Conservation (phyloP, 2,113 vertebrate species). For the Ceratotherium simum region DNA sequence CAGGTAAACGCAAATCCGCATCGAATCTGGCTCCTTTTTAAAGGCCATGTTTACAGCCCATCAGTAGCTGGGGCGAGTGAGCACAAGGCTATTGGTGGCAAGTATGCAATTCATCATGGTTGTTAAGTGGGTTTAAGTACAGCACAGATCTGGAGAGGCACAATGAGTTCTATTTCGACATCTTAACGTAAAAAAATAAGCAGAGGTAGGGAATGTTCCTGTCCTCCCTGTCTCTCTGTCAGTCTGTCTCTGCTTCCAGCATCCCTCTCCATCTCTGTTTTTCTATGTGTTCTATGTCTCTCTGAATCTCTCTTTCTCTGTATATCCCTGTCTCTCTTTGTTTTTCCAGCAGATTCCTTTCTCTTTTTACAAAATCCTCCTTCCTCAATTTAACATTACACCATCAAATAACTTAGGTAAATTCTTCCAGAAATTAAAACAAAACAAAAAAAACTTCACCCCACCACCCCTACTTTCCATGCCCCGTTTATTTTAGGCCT, state of each 20-base stretch:
- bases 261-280: neutral
- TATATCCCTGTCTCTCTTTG: neutral
- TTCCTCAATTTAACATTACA: neutral
- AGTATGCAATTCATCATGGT: conserved; percentile 72
- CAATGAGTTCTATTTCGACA: conserved; percentile 60
- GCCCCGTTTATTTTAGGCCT: neutral
- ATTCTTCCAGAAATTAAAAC: conserved; percentile 47
- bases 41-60: conserved; percentile 77
- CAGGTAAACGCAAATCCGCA: conserved; percentile 77
- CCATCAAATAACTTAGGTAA: neutral
- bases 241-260: neutral
- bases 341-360: conserved; percentile 60
- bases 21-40: conserved; percentile 76
- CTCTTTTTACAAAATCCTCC: conserved; percentile 12
- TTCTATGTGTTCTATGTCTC: neutral
- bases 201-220: neutral
- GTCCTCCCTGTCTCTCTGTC: neutral
- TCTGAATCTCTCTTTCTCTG: neutral
- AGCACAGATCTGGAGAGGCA: conserved; percentile 61
- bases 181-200: neutral
- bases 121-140: conserved; percentile 81
- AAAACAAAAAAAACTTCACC: neutral
- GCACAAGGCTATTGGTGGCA: conserved; percentile 78
- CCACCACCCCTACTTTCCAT: neutral
- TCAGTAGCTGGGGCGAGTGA: conserved; percentile 79